Conservation (phyloP, 2,797 vertebrate genomes). For the Oreonectes daqikongensis region DNA sequence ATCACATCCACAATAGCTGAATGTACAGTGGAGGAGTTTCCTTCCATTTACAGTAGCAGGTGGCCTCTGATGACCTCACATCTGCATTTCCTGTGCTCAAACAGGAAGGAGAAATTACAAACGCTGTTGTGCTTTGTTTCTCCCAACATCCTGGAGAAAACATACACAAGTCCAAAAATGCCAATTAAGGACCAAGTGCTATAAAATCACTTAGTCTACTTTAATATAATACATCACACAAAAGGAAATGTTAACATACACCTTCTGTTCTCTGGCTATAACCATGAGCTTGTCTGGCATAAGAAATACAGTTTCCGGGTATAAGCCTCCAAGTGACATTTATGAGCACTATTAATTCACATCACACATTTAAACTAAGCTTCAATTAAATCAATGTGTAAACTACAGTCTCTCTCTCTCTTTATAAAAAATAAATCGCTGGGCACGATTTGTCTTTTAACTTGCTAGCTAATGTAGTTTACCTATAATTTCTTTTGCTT, state of each 20-base stretch:
- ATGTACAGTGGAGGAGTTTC: slow-evolving; percentile 23
- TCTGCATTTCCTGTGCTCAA: slow-evolving; percentile 31
- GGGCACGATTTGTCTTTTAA: too few species aligned
- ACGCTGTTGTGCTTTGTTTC: slow-evolving; percentile 58
- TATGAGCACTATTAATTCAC: too few species aligned
- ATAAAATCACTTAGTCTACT: slow-evolving; percentile 14
- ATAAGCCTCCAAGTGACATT: too few species aligned
- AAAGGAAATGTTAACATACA: slow-evolving; percentile 1
- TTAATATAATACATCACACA: neutral
- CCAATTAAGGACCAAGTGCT: slow-evolving; percentile 29
- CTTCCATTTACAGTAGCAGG: slow-evolving; percentile 12
- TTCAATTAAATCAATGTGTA: too few species aligned
- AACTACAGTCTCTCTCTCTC: too few species aligned
- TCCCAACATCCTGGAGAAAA: slow-evolving; percentile 51
- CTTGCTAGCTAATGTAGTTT: too few species aligned
- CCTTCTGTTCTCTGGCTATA: neutral
- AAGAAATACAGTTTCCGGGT: too few species aligned
- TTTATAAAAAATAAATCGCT: too few species aligned
- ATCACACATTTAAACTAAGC: too few species aligned
- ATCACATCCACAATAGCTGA: slow-evolving; percentile 7
- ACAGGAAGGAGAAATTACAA: slow-evolving; percentile 64
- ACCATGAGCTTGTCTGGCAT: too few species aligned
- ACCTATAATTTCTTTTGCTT: too few species aligned
- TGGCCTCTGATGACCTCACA: slow-evolving; percentile 23
- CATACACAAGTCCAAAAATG: slow-evolving; percentile 12